Conservation (phyloP, 2,797 vertebrate genomes). For the Chelon auratus region DNA sequence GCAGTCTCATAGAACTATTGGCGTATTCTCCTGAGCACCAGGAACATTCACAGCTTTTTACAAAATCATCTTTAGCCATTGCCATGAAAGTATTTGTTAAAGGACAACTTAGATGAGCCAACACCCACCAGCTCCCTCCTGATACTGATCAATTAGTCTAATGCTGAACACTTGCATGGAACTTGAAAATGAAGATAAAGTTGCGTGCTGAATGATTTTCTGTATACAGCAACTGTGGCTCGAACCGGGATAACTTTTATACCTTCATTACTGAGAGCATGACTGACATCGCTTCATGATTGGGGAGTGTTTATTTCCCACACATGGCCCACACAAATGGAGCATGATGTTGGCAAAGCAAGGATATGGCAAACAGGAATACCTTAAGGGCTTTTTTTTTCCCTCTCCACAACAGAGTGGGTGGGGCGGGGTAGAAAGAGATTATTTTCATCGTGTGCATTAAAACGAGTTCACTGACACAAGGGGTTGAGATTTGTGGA, state of each 20-base stretch:
- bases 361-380: constrained; percentile 48
- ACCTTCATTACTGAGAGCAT: constrained; percentile 45
- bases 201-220: constrained; percentile 20
- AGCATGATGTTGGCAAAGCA: constrained; percentile 52
- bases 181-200: constrained; percentile 38
- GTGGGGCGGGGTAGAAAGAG: neutral
- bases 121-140: constrained; percentile 25
- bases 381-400: constrained; percentile 31
- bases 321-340: constrained; percentile 38
- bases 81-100: constrained; percentile 19
- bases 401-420: constrained; percentile 21
- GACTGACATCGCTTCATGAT: constrained; percentile 42
- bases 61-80: constrained; percentile 22
- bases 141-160: constrained; percentile 38
- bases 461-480: constrained; percentile 24
- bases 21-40: constrained; percentile 24
- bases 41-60: constrained; percentile 1
- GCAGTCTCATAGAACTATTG: constrained; percentile 16
- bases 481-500: constrained; percentile 13
- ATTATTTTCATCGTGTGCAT: constrained; percentile 40
- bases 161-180: constrained; percentile 20
- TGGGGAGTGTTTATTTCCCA: constrained; percentile 43
- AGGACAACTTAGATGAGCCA: constrained; percentile 27
- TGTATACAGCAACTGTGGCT: constrained; percentile 4
- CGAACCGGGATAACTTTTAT: constrained; percentile 28